phyloP scores from a whole-genome alignment of 2,113 vertebrate genomes.

The Phalacrocorax aristotelis region DNA sequence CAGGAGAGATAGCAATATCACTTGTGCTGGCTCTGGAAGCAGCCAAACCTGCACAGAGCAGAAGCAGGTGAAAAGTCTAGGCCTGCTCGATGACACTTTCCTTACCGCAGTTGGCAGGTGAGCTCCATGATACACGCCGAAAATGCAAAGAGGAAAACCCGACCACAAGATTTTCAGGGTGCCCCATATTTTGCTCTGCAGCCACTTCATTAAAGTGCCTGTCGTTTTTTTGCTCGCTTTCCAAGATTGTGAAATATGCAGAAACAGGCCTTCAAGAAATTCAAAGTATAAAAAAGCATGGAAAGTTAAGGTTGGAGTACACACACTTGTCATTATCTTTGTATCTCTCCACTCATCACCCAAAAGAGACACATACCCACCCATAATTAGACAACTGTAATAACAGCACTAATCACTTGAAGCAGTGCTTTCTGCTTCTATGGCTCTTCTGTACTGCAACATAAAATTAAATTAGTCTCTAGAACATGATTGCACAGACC shows the following conservation, averaged over 20 bases:
- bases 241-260: not conserved
- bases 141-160: not conserved
- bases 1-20: not conserved
- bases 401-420: not conserved
- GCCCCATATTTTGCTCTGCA: not conserved
- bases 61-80: not conserved
- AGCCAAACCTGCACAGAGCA: slow-evolving; percentile 13
- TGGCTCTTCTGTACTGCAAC: not conserved
- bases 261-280: not conserved
- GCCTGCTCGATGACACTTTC: not conserved
- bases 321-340: not conserved
- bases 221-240: not conserved
- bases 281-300: not conserved
- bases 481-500: not conserved
- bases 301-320: not conserved
- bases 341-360: not conserved
- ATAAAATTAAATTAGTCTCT: not conserved
- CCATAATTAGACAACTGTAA: not conserved
- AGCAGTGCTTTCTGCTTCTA: not conserved
- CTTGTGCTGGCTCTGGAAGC: slow-evolving; percentile 5
- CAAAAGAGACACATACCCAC: not conserved
- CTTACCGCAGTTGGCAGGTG: not conserved
- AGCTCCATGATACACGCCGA: not conserved
- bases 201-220: not conserved
- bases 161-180: not conserved